phyloP scores from a whole-genome alignment of 2,797 vertebrate species.

The Falco columbarius region DNA sequence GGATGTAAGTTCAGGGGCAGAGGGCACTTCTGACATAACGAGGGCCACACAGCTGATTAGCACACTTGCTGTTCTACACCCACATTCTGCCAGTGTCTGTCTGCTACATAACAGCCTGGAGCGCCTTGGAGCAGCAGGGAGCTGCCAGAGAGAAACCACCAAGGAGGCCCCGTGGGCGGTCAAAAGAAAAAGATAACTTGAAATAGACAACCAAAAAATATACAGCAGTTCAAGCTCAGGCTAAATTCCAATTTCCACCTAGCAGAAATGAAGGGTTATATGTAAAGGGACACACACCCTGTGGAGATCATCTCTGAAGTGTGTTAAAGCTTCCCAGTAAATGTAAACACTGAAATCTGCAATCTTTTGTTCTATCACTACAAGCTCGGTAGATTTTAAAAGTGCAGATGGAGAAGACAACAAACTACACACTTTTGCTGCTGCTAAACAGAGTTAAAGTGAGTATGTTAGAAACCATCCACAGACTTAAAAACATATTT shows the following conservation, averaged over 20 bases:
- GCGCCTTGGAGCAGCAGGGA: conserved; percentile 7
- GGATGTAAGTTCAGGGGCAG: not conserved
- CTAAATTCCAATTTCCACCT: not conserved
- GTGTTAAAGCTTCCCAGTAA: not conserved
- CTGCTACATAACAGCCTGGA: conserved; percentile 13
- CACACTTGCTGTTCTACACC: not conserved
- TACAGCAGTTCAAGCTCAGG: not conserved
- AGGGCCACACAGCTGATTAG: conserved; percentile 1
- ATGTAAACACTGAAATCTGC: not conserved
- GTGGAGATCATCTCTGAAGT: not conserved
- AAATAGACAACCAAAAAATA: not conserved
- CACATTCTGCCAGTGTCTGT: not conserved
- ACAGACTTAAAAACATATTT: not conserved
- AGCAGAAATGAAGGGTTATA: not conserved
- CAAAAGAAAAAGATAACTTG: conserved; percentile 27
- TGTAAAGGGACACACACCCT: not conserved
- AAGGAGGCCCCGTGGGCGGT: not conserved
- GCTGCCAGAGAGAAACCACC: conserved; percentile 11
- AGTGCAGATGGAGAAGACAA: not conserved
- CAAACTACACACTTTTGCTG: not conserved
- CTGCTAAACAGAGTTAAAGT: not conserved
- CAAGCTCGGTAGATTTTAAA: not conserved
- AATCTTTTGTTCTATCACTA: not conserved
- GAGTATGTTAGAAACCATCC: not conserved
- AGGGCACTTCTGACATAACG: not conserved